Base-by-base conservation (phyloP, 2,888 invertebrate species). In the Brachycybe producta region DNA sequence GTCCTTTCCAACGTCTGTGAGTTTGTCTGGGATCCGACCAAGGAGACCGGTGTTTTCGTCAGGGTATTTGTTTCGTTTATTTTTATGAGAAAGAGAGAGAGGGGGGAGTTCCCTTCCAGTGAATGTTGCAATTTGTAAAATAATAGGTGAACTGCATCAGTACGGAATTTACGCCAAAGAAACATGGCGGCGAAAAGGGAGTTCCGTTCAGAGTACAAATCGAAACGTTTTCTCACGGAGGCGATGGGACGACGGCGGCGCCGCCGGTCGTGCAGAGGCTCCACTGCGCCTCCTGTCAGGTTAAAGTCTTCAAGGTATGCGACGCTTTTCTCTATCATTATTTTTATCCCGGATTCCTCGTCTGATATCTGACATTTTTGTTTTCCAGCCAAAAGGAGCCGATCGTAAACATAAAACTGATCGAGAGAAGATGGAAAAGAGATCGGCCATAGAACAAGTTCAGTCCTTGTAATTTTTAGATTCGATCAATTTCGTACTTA, bases 341-440 rank as follows among this genome's bases (percentile, higher is more conserved):
- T 3, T 5, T 15, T 35, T 3, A 5, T 19, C 8, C 4, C 4
- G 17, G 8, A n/a, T 15, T 43, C n/a, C n/a, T n/a, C n/a, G n/a
- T n/a, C n/a, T n/a, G n/a, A 27, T 11, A 30, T 17, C 5, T 43
- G 44, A 43, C 8, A 11, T 38, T 7, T 38, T 34, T 34, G 27
- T 19, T 27, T 45, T 84, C 85, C 82, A 92, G 71, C 72, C 94
- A 53, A 95, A 95, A 67, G 94, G 95, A 2, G 95, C 94, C 0
- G 94, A 95, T 67, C 75, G 95, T 43, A 95, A 95, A 64, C 92
- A 94, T 67, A 94, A 95, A 65, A 94, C 94, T 63, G 95, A 95
- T 68, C 73, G 88, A 1, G 94, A 94, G 66, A 94, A 92, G 68
- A 86, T 95, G 61, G 77, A 84, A 67, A 82, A 90, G 54, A 74